These are phyloP conservation scores for Plebejus melissa DNA, from an alignment of 2,888 invertebrate species.

Conservation along the genomic window DNA sequence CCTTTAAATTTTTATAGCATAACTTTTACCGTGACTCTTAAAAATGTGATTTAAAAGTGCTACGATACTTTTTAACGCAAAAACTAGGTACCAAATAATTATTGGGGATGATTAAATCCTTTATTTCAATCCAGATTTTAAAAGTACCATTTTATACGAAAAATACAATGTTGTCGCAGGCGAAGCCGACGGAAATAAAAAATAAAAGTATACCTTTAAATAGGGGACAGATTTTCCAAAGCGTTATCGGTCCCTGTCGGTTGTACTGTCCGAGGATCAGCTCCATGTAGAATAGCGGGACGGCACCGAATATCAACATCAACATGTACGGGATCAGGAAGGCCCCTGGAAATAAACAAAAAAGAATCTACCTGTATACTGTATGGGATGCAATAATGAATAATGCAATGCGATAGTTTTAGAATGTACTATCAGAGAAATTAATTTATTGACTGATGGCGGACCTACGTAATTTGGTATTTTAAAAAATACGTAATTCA, in stretches of 20 bases:
- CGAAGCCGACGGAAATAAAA: too few relatives aligned
- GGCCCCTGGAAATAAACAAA: conserved; percentile 73
- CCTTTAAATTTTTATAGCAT: background rate
- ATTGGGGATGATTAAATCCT: too few relatives aligned
- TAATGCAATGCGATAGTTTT: too few relatives aligned
- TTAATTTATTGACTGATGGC: too few relatives aligned
- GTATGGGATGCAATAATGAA: background rate
- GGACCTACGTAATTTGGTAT: too few relatives aligned
- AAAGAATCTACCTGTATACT: background rate
- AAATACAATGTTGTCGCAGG: too few relatives aligned
- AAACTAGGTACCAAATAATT: too few relatives aligned
- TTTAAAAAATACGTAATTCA: too few relatives aligned
- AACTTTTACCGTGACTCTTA: background rate
- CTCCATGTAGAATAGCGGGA: conserved; percentile 89
- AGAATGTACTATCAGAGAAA: too few relatives aligned
- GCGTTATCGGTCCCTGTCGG: conserved; percentile 85
- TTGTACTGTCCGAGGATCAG: conserved; percentile 87
- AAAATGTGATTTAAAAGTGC: background rate
- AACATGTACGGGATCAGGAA: conserved; percentile 87
- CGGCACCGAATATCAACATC: conserved; percentile 87
- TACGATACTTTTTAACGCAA: too few relatives aligned
- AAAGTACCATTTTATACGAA: too few relatives aligned
- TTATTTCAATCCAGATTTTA: too few relatives aligned
- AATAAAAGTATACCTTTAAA: conserved; percentile 82
- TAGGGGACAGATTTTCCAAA: conserved; percentile 91